Base-by-base conservation (phyloP, 2,113 vertebrate genomes). In the Dascyllus trimaculatus region DNA sequence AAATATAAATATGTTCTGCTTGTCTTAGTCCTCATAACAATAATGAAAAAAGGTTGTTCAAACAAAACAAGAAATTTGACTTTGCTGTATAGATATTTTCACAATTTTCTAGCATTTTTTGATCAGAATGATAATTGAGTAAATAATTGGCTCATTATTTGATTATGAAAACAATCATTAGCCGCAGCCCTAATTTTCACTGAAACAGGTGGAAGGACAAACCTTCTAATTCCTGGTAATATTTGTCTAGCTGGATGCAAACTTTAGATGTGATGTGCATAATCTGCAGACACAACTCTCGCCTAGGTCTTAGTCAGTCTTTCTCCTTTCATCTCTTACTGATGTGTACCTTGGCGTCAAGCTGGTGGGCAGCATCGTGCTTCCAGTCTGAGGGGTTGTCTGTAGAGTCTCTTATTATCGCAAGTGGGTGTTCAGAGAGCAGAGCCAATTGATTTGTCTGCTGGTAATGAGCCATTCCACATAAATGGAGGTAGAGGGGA, bases 381-480 rank as follows among this genome's bases (percentile, higher is more conserved):
- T 83, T 78, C 66, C 61, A 81, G 80, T 67, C 85, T 78, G 85
- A 81, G 78, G 32, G 86, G 82, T 70, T 87, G 87, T 88, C 84
- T 90, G 89, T 86, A 82, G 89, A 92, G 89, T 88, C 89, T 91
- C 91, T 92, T 82, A 88, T 90, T 92, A 91, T 93, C 89, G 89
- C 83, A 85, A 92, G 91, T 93, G 91, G 91, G 87, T 90, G 91
- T 91, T 89, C 86, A 83, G 81, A 91, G 85, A 92, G 89, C 91
- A 88, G 82, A 85, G 90, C 85, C 91, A 93, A 94, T 94, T 93
- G 91, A 93, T 93, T 89, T 93, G 90, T 93, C 92, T 94, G 87
- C 90, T 89, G 88, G 88, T 93, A 91, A 94, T 86, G 90, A 93
- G 90, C 85, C 91, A 91, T 91, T 89, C 82, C 86, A 81, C 78